Evolutionary conservation across 2,113 vertebrate species (phyloP), one percentile per base, ranked within the genome.

Genomic region (Platichthys stellatus): DNA sequence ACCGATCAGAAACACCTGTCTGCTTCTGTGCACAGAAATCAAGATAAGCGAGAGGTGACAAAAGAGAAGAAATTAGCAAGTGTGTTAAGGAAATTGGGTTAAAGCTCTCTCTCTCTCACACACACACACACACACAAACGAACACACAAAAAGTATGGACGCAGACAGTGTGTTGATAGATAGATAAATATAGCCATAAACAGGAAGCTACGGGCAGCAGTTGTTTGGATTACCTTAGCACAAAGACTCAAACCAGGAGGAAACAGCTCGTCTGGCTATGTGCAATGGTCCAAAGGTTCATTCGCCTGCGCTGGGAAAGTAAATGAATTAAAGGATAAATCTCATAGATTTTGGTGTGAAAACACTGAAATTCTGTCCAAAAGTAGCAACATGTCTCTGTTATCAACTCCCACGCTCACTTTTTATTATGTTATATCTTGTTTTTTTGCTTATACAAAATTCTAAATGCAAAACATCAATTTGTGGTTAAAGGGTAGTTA

Each of bases 1-100:
- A 83, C 72, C 61, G 67, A 76, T 38, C 76, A 60, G 64, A 83
- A 87, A 82, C 89, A 89, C 86, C 86, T 89, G 92, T 89, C 86
- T 49, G 73, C 78, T 73, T 66, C 83, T 79, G 66, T 74, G 71
- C 63, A 35, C 61, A 13, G 26, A 86, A 80, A 86, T 88, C 79
- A 69, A 91, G 87, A 92, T 90, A 86, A 88, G 85, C 13, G 28
- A 58, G 78, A 85, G 57, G 74, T 78, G 86, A 74, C 63, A 83
- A 86, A 82, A 72, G 84, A 86, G 65, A 53, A 74, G 63, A 81
- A 75, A 73, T 54, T 49, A 43, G 62, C 80, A 81, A 80, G 53
- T 88, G 81, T 77, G 21, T 80, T 58, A 63, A 60, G 58, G 84
- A 76, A 72, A 79, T 28, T 51, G 21, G 15, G 12, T 66, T 66